Conservation (phyloP, 2,797 vertebrate genomes). For the Melanotaenia maccullochi region DNA sequence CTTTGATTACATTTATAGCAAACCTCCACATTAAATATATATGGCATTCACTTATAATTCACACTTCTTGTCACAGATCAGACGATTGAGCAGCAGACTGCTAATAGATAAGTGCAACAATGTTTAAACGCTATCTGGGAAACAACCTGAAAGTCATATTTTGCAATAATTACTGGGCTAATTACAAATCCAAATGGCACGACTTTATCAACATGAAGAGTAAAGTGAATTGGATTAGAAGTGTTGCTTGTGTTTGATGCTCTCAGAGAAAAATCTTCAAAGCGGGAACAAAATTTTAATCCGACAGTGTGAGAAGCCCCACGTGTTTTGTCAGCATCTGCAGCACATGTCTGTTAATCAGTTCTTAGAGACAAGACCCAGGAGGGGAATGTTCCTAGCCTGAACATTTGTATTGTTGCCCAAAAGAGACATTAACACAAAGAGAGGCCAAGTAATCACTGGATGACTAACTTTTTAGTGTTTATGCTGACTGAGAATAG, state of each 20-base stretch:
- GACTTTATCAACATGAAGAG: constrained; percentile 29
- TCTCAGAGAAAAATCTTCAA: constrained; percentile 16
- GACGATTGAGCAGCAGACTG: neutral
- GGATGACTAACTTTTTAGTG: constrained; percentile 5
- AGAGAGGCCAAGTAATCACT: constrained; percentile 15
- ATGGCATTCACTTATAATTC: neutral
- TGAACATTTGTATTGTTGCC: constrained; percentile 11
- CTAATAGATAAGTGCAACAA: neutral
- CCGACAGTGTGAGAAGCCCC: neutral
- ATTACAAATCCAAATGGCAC: constrained; percentile 18
- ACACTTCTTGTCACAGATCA: neutral
- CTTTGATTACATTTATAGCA: too few species aligned
- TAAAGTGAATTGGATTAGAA: neutral
- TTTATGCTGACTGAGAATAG: constrained; percentile 10
- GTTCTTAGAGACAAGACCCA: constrained; percentile 20
- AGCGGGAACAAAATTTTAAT: constrained; percentile 34
- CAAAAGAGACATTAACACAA: constrained; percentile 16
- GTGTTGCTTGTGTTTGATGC: neutral
- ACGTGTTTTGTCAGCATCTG: constrained; percentile 22
- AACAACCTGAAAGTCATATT: constrained; percentile 39
- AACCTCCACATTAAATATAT: too few species aligned
- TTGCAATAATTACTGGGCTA: constrained; percentile 35
- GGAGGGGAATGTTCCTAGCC: constrained; percentile 1
- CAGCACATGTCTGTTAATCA: constrained; percentile 27
- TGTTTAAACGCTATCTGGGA: neutral